Evolutionary conservation across 1,140 invertebrate genomes (phyloP).

Genomic region (Chymomyza costata): DNA sequence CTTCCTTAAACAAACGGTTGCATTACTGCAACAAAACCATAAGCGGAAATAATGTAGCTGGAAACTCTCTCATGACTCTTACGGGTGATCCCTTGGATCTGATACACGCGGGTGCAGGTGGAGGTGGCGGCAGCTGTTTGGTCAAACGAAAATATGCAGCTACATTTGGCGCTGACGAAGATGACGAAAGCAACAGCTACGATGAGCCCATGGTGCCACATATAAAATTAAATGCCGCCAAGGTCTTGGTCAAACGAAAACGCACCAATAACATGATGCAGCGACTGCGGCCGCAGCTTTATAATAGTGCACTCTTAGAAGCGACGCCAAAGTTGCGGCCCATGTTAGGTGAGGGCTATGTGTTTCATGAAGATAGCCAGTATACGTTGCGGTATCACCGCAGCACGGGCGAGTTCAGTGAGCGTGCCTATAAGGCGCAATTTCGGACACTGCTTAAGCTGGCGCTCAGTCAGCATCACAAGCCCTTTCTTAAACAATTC

Average conservation of each 20-base stretch:
- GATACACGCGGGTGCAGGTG: conserved; percentile 41
- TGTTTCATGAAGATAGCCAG: conserved; percentile 63
- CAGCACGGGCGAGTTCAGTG: conserved; percentile 68
- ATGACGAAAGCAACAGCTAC: conserved; percentile 34
- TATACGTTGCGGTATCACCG: conserved; percentile 66
- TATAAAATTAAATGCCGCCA: conserved; percentile 12
- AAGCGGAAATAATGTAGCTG: conserved; percentile 37
- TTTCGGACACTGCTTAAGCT: conserved; percentile 57
- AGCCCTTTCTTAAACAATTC: conserved; percentile 67
- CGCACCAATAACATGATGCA: conserved; percentile 46
- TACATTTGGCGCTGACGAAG: conserved; percentile 35
- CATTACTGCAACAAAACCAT: conserved; percentile 24
- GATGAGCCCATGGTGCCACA: conserved; percentile 27
- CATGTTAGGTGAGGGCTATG: conserved; percentile 56
- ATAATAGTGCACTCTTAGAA: conserved; percentile 3
- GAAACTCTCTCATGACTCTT: conserved; percentile 19
- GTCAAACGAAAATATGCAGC: conserved; percentile 55
- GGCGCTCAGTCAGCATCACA: conserved; percentile 60
- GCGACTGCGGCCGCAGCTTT: conserved; percentile 8
- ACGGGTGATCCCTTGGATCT: conserved; percentile 58
- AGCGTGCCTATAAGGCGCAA: conserved; percentile 64
- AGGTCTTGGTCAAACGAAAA: conserved; percentile 40
- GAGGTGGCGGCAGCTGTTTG: conserved; percentile 23
- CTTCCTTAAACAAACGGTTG: conserved; percentile 50
- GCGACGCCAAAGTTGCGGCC: conserved; percentile 10